Evolutionary conservation across 2,113 vertebrate species (phyloP), one percentile per base, ranked within the genome.

Genomic region (Crotophaga sulcirostris): DNA sequence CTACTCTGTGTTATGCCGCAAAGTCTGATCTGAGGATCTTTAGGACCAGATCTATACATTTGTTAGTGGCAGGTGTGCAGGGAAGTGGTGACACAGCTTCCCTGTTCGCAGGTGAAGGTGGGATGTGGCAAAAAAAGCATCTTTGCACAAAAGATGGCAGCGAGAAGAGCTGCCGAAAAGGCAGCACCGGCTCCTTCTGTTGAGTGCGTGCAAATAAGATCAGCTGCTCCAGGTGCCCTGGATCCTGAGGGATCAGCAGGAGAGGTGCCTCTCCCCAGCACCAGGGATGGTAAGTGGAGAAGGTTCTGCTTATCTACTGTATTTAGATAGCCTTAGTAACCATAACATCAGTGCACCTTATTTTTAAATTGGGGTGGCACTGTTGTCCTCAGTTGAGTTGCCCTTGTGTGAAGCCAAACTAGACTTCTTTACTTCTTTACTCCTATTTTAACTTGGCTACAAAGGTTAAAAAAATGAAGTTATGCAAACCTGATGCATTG

Each of bases 101-200:
- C 76, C 58, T 89, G 20, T 59, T 82, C 75, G 29, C 72, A 98
- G 98, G 95, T 93, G 62, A 97, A 96, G 58, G 64, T 89, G 49
- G 91, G 87, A 64, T 96, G 95, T 96, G 98, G 96, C 60, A 99
- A 97, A 94, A 99, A 97, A 97, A 99, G 99, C 84, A 99, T 99
- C 94, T 99, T 99, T 98, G 99, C 99, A 29, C 98, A 98, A 73
- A 99, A 99, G 94, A 98, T 99, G 94, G 99, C 98, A 93, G 98
- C 98, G 34, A 99, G 98, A 94, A 99, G 97, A 89, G 86, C 96
- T 11, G 96, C 97, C 79, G 98, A 98, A 87, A 97, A 88, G 90
- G 64, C 70, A 51, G 78, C 74, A 45, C 49, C 66, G 52, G 33
- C 90, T 59, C 75, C 89, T 89, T 89, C 89, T 91, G 66, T 84